Evolutionary conservation across 2,113 vertebrate genomes (phyloP), one percentile per base, ranked within the genome.

Genomic region (Mionectes macconnelli): DNA sequence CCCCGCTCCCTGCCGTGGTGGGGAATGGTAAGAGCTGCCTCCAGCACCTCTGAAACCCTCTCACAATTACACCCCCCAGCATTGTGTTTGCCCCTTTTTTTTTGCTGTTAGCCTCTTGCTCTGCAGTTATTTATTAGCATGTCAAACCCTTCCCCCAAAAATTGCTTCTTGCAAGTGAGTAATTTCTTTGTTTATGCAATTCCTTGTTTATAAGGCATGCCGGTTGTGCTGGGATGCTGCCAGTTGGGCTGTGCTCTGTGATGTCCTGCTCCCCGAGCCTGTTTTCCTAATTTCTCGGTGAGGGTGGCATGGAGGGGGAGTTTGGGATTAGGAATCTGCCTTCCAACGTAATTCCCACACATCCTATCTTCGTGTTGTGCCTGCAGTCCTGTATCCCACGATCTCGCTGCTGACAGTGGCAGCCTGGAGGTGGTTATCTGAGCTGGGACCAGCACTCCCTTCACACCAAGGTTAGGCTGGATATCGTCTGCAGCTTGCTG

Each of bases 51-150:
- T 0, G 0, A 42, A 73, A 33, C 27, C 27, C 25, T 89, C 44
- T 87, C 56, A 60, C 0, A 0, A 19, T 59, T 75, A 22, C 0
- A 0, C 37, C 49, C 49, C 45, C 35, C 2, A 4, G 19, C 4
- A 3, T 8, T 5, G 2, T 22, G 25, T 25, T 87, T 92, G 42
- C 27, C 40, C 18, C 4, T 25, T 33, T 74, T 33, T 74, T 47
- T 55, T 40, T 57, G n/a, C 62, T 72, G 62, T 45, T 60, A 35
- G 6, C 21, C 20, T n/a, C 19, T 33, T 74, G 63, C 20, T 86
- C 76, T 86, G 63, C 27, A 68, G 21, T 60, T 68, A 19, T 84
- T 55, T 67, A n/a, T 84, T 44, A 52, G 17, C 56, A 33, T 27
- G 3, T 25, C 52, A 44, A 22, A 8, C 75, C 66, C 74, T 60